A percentile compares a stretch with the other conserved stretches of the same genome.
phyloP scores from a whole-genome alignment of 1,140 invertebrate genomes.

The Nasonia longicornis region DNA sequence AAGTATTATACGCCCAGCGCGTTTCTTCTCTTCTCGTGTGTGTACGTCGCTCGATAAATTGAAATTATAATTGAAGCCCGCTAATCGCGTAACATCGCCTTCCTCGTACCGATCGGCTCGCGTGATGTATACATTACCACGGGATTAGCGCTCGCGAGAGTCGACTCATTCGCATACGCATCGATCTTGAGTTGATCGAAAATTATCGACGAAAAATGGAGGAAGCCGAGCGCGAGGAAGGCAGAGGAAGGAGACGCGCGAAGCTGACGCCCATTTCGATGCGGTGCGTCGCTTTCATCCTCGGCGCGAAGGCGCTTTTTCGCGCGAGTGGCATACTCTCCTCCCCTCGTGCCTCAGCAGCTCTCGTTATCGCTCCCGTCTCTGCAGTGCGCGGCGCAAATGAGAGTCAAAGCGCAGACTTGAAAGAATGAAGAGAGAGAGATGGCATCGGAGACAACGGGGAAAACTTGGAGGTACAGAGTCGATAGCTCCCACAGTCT shows the following conservation, averaged over 20 bases:
- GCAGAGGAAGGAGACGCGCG: too few species aligned
- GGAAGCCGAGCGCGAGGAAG: too few species aligned
- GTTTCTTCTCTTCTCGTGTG: neutral
- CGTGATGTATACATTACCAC: neutral
- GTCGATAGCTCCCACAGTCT: constrained; percentile 1
- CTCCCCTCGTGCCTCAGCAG: neutral
- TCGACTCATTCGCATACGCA: neutral
- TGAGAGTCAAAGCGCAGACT: constrained; percentile 9
- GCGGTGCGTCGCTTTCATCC: neutral
- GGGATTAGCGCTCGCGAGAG: neutral
- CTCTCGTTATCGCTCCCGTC: constrained; percentile 2
- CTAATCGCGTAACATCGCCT: constrained; percentile 7
- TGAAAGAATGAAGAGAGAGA: constrained; percentile 19
- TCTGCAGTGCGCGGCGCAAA: neutral
- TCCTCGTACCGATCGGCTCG: neutral
- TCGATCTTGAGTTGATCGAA: neutral
- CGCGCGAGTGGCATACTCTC: neutral
- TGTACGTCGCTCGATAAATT: constrained; percentile 3
- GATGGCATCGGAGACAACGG: neutral
- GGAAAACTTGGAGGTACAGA: constrained; percentile 12
- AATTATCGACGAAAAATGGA: neutral
- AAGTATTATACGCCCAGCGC: neutral
- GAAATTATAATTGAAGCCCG: constrained; percentile 24
- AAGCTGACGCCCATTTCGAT: neutral
- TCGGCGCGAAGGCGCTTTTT: too few species aligned